A percentile compares a stretch with the other conserved stretches of the same genome.
phyloP scores from a whole-genome alignment of 1,140 invertebrate genomes.

The Eciton burchellii region DNA sequence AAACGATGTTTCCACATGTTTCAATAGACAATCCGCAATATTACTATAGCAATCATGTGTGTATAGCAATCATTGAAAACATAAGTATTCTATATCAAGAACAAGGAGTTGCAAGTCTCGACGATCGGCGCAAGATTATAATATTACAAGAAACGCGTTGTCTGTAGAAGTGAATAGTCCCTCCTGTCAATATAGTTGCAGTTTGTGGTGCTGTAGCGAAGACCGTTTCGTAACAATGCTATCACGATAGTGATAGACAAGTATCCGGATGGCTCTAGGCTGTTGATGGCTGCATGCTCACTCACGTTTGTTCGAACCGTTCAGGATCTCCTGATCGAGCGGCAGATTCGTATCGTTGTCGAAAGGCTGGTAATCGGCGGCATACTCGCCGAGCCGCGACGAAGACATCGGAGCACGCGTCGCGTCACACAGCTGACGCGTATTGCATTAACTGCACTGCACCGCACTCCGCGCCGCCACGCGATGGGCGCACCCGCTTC shows the following conservation, averaged over 20 bases:
- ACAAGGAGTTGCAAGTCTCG: neutral
- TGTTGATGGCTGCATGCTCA: neutral
- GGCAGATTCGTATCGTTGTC: slow-evolving; percentile 72
- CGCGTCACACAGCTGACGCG: slow-evolving; percentile 38
- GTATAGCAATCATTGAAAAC: too few relatives aligned
- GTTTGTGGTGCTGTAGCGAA: slow-evolving; percentile 6
- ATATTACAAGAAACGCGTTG: slow-evolving; percentile 36
- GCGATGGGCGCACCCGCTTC: too few relatives aligned
- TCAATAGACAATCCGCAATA: too few relatives aligned
- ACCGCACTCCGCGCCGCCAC: too few relatives aligned
- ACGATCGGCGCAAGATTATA: neutral
- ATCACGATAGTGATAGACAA: slow-evolving; percentile 3
- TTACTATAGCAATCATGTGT: too few relatives aligned
- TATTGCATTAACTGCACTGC: neutral
- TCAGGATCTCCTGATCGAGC: slow-evolving; percentile 68
- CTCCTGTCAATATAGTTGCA: neutral
- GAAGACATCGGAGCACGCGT: slow-evolving; percentile 73
- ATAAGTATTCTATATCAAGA: too few relatives aligned
- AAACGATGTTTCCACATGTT: too few relatives aligned
- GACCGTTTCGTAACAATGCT: slow-evolving; percentile 39
- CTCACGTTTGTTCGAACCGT: slow-evolving; percentile 78
- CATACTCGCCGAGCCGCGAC: slow-evolving; percentile 59
- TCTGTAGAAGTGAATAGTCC: neutral
- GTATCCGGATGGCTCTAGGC: neutral
- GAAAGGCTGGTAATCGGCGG: slow-evolving; percentile 79